phyloP scores from a whole-genome alignment of 30 jellyfish, hydroid and myxozoan genomes.

The Aurelia aurita complex sp. Pacific region DNA sequence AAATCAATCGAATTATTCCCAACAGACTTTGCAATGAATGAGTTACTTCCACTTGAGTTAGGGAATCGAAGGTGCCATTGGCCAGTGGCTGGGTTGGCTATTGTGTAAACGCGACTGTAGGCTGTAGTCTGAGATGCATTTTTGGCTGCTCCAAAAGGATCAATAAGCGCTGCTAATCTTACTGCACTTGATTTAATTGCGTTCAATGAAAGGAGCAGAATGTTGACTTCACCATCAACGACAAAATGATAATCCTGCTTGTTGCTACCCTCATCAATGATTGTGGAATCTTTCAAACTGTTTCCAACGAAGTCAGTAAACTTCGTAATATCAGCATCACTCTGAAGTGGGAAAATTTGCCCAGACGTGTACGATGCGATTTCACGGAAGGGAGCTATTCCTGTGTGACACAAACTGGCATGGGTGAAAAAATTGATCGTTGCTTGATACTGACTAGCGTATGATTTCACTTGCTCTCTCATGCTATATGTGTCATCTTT shows the following conservation, averaged over 20 bases:
- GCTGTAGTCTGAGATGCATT: slow-evolving; percentile 8
- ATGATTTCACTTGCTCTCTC: slow-evolving; percentile 38
- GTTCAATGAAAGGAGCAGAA: slow-evolving; percentile 28
- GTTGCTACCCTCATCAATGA: slow-evolving; percentile 62
- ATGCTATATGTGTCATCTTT: slow-evolving; percentile 65
- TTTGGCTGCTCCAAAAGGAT: slow-evolving; percentile 44
- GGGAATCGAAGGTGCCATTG: slow-evolving; percentile 57
- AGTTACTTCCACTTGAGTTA: slow-evolving; percentile 7
- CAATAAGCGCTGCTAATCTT: slow-evolving; percentile 26
- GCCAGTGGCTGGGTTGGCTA: slow-evolving; percentile 53
- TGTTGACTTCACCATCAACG: slow-evolving; percentile 31
- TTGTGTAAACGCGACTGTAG: slow-evolving; percentile 21
- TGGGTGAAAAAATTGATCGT: slow-evolving; percentile 40
- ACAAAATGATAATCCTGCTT: slow-evolving; percentile 20
- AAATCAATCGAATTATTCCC: slow-evolving; percentile 44
- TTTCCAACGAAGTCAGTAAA: slow-evolving; percentile 62
- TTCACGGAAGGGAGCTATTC: slow-evolving; percentile 45
- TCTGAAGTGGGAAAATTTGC: slow-evolving; percentile 50
- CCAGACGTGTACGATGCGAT: slow-evolving; percentile 88
- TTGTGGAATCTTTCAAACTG: slow-evolving; percentile 46
- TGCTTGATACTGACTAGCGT: slow-evolving; percentile 21
- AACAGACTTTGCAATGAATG: slow-evolving; percentile 47
- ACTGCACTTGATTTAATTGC: slow-evolving; percentile 38
- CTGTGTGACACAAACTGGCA: slow-evolving; percentile 4
- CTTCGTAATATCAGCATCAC: slow-evolving; percentile 24